phyloP scores from a whole-genome alignment of 2,113 vertebrate genomes.

The Australoheros scitulus region DNA sequence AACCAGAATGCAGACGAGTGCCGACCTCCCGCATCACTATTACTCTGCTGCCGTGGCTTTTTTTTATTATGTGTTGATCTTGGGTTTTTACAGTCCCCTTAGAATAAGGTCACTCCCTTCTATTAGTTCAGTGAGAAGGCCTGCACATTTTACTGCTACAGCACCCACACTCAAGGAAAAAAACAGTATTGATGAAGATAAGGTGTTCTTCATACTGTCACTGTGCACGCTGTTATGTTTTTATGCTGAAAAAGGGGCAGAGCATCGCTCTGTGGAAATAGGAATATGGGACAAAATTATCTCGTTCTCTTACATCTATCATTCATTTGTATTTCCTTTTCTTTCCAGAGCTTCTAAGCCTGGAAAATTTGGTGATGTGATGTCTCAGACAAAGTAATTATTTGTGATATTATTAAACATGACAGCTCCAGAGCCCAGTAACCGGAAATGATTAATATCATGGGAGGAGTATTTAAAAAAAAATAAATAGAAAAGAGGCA shows the following conservation, averaged over 20 bases:
- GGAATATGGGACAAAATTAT: constrained; percentile 17
- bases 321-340: constrained; percentile 12
- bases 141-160: not conserved
- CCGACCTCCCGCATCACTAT: constrained; percentile 39
- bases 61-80: constrained; percentile 70
- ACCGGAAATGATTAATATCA: constrained; percentile 42
- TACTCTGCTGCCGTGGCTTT: constrained; percentile 47
- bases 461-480: not conserved
- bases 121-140: constrained; percentile 38
- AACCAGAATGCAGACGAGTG: constrained; percentile 9
- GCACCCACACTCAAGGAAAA: not conserved
- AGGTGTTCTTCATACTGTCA: not conserved
- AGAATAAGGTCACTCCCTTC: constrained; percentile 46
- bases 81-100: constrained; percentile 31
- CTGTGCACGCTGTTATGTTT: not conserved
- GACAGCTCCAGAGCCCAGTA: constrained; percentile 4
- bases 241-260: not conserved
- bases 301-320: constrained; percentile 17
- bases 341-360: constrained; percentile 16
- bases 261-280: not conserved
- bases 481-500: not conserved
- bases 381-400: constrained; percentile 6
- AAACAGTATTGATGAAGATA: not conserved
- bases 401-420: constrained; percentile 39
- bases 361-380: constrained; percentile 25